Conservation (phyloP, 1,140 invertebrate genomes). For the Panonychus citri region DNA sequence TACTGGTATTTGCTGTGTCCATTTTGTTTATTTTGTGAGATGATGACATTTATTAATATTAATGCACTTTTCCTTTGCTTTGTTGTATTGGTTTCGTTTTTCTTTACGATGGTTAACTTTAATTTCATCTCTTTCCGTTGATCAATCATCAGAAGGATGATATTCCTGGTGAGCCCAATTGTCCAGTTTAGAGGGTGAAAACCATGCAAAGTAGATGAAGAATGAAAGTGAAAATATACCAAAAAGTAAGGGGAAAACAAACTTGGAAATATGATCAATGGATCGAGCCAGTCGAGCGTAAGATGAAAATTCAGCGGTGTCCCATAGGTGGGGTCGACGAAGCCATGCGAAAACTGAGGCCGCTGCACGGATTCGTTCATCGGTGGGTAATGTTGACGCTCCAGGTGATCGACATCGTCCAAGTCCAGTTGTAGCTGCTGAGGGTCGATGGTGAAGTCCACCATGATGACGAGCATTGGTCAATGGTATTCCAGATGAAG, state of each 20-base stretch:
- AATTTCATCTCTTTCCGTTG: not conserved
- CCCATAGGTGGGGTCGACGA: conserved; percentile 19
- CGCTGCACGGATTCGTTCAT: conserved; percentile 1
- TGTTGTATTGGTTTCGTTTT: not conserved
- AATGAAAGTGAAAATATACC: conserved; percentile 46
- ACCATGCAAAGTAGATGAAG: not conserved
- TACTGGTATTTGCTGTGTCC: not conserved
- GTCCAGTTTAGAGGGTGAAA: not conserved
- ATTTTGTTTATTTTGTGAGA: not conserved
- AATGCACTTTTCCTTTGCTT: no score
- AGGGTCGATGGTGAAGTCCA: not conserved
- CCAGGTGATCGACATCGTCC: not conserved
- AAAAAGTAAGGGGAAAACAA: conserved; percentile 72
- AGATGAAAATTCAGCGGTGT: conserved; percentile 67
- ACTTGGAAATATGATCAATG: conserved; percentile 74
- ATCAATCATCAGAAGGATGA: not conserved
- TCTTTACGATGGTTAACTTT: not conserved
- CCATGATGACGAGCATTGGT: not conserved
- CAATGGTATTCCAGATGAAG: not conserved
- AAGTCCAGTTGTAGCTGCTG: not conserved
- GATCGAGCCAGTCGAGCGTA: conserved; percentile 36
- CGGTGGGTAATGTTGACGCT: not conserved
- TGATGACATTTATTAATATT: no score
- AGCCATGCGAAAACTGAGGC: conserved; percentile 15
- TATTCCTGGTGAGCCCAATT: not conserved